Conservation (phyloP, 2,797 vertebrate genomes). For the Morus bassanus region DNA sequence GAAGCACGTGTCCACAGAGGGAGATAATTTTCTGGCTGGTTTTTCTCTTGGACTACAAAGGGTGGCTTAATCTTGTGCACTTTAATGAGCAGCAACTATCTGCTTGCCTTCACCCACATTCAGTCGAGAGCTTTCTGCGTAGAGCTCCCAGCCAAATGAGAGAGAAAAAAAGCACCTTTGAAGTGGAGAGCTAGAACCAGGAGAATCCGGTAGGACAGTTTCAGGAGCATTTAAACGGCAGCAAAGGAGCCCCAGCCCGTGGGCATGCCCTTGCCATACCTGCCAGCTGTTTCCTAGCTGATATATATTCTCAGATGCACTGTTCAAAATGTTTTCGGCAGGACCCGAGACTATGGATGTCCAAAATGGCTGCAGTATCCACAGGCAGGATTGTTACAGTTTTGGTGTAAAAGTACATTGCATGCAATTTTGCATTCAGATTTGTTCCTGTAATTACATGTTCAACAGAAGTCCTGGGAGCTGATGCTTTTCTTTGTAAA, state of each 20-base stretch:
- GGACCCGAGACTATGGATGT: not conserved
- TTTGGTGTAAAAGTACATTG: not conserved
- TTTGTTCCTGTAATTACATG: not conserved
- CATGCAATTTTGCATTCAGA: not conserved
- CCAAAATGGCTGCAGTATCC: not conserved
- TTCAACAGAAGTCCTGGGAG: not conserved
- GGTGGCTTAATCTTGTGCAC: not conserved
- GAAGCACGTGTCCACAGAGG: not conserved
- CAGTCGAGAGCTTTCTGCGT: not conserved
- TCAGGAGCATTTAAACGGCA: not conserved
- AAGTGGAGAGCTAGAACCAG: constrained; percentile 19
- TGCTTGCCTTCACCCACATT: not conserved
- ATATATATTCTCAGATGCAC: not conserved
- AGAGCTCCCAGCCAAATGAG: not conserved
- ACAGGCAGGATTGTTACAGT: not conserved
- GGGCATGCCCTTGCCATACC: not conserved
- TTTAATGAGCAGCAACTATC: not conserved
- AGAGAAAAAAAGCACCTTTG: not conserved
- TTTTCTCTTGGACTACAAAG: not conserved
- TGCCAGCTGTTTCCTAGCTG: not conserved
- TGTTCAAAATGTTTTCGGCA: not conserved
- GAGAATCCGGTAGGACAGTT: constrained; percentile 18
- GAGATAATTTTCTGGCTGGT: not conserved
- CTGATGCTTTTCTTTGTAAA: not conserved
- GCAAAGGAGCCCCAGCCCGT: not conserved